Conservation (phyloP, 2,888 invertebrate species). For the Protodeltote pygarga region DNA sequence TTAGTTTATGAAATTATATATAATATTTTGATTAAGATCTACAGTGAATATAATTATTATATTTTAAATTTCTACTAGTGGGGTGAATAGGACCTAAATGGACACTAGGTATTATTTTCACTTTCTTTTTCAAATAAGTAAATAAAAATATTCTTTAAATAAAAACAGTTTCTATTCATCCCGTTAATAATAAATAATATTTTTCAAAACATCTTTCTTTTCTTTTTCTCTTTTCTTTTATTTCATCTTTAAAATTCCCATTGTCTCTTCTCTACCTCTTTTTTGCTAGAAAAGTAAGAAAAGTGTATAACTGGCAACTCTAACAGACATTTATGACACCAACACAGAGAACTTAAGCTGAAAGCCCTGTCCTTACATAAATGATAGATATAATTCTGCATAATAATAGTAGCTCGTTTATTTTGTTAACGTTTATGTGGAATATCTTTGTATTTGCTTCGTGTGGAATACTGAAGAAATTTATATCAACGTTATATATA, state of each 20-base stretch:
- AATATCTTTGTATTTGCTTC: background rate
- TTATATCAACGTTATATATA: no score
- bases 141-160: background rate
- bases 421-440: background rate
- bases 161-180: slow-evolving; percentile 23
- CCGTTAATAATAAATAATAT: slow-evolving; percentile 12
- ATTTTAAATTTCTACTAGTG: slow-evolving; percentile 9
- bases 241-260: slow-evolving; percentile 11
- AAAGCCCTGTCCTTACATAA: slow-evolving; percentile 28
- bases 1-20: slow-evolving; percentile 9
- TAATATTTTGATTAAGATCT: slow-evolving; percentile 6
- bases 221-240: background rate
- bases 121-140: background rate
- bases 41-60: slow-evolving; percentile 1
- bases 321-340: slow-evolving; percentile 9
- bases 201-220: background rate
- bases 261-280: slow-evolving; percentile 59
- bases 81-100: slow-evolving; percentile 22
- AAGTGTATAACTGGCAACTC: slow-evolving; percentile 12
- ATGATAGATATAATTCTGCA: slow-evolving; percentile 10
- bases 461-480: background rate
- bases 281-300: slow-evolving; percentile 49
- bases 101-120: background rate
- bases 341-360: background rate
- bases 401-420: slow-evolving; percentile 20